A percentile compares a stretch with the other conserved stretches of the same genome.
These are phyloP conservation scores for Clarias gariepinus DNA, from an alignment of 2,113 vertebrate genomes.

Conservation along the genomic window DNA sequence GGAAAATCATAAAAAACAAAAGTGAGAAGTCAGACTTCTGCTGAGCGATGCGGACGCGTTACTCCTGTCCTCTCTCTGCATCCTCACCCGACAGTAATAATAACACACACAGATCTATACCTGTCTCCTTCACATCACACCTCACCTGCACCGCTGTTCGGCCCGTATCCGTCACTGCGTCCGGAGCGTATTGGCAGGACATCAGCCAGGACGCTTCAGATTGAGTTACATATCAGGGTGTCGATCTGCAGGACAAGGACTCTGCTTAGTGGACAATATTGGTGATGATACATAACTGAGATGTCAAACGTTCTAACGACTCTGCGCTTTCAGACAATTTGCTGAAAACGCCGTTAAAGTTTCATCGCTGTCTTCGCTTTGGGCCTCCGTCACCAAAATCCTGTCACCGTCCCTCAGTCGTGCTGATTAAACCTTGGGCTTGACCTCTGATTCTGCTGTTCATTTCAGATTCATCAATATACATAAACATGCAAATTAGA, in stretches of 20 bases:
- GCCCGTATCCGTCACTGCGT: slow-evolving; percentile 14
- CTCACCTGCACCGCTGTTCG: neutral
- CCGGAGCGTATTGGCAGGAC: slow-evolving; percentile 9
- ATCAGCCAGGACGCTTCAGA: slow-evolving; percentile 24
- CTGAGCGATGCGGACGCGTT: neutral
- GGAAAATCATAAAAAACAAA: neutral
- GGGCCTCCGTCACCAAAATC: slow-evolving; percentile 44
- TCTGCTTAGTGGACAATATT: slow-evolving; percentile 49
- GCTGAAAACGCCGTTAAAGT: slow-evolving; percentile 60
- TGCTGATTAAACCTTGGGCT: slow-evolving; percentile 41
- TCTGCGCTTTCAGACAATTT: slow-evolving; percentile 51
- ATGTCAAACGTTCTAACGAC: slow-evolving; percentile 58
- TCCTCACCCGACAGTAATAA: neutral
- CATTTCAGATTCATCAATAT: neutral
- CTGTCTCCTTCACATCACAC: neutral
- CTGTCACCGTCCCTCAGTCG: slow-evolving; percentile 50
- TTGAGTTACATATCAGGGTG: slow-evolving; percentile 26
- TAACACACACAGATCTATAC: neutral
- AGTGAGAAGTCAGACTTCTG: neutral
- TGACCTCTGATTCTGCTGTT: neutral
- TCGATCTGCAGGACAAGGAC: slow-evolving; percentile 43
- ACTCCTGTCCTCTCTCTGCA: neutral
- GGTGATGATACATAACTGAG: slow-evolving; percentile 54
- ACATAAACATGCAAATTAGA: neutral
- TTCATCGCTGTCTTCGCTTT: slow-evolving; percentile 52